Evolutionary conservation across 2,113 vertebrate genomes (phyloP), one percentile per base, ranked within the genome.

Genomic region (Brachypteracias leptosomus): DNA sequence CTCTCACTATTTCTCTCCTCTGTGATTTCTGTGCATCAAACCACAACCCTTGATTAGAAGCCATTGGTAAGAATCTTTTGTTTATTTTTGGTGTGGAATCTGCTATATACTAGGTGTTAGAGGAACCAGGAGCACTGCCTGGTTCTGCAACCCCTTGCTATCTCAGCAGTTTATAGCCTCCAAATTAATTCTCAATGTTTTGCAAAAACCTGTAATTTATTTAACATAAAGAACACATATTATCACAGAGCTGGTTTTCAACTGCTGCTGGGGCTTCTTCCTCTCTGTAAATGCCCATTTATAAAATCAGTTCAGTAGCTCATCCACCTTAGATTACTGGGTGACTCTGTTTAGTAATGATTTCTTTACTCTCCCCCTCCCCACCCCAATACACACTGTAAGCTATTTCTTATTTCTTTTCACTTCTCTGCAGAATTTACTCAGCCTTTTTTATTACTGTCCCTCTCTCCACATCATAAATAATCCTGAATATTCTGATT

Each of bases 321-420:
- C 91, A 95, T 66, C 91, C 91, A 87, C 81, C 93, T 96, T 67
- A 94, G 65, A 91, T 92, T 95, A 85, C 93, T 92, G 51, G 70
- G 35, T 89, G 85, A 95, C 49, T 88, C 66, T 1, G 11, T 81
- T 92, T 68, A 76, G 83, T 62, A 80, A 92, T 65, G 52, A 82
- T 92, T 89, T 93, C 84, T 89, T 87, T 71, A 61, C 61, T 61
- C 38, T 16, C 13, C 10, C 42, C 3, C 0, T 31, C 25, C 10
- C 29, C 25, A 18, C 10, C 31, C 28, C 7, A 29, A 13, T 33
- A 70, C 25, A 77, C 11, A 83, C 62, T 19, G 6, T 59, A 79
- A 91, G 49, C 62, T 49, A 47, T 88, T 92, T 92, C 66, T 94
- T 92, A 73, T 38, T 94, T 85, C 11, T 2, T 72, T 92, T 94